Conservation (phyloP, 2,797 vertebrate species). For the Pangasius djambal region DNA sequence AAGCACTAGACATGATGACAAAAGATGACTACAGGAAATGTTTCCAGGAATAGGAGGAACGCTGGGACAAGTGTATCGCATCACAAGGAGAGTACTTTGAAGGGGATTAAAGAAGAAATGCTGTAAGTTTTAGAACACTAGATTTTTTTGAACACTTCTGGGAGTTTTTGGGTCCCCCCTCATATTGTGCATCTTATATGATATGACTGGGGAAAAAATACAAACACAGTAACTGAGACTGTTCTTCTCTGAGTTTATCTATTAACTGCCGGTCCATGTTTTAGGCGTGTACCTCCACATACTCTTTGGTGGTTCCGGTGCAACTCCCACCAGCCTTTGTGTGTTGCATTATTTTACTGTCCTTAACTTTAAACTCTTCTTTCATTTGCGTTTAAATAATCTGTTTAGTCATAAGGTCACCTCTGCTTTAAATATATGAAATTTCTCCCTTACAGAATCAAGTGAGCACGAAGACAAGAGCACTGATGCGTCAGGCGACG, state of each 20-base stretch:
- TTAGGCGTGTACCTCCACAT: not conserved
- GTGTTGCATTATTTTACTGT: not conserved
- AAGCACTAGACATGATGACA: too few relatives aligned
- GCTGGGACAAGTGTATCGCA: too few relatives aligned
- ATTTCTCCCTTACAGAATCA: constrained; percentile 80
- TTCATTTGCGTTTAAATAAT: not conserved
- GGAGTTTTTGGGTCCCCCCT: too few relatives aligned
- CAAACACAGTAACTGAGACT: not conserved
- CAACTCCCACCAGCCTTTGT: not conserved
- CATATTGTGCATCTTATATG: not conserved
- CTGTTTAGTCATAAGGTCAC: constrained; percentile 12
- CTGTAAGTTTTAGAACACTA: too few relatives aligned
- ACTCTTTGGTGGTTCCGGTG: not conserved
- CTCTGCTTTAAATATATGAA: constrained; percentile 14
- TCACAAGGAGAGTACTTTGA: too few relatives aligned
- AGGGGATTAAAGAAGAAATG: too few relatives aligned
- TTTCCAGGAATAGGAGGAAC: too few relatives aligned
- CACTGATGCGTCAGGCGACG: constrained; percentile 89
- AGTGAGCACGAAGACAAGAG: constrained; percentile 98
- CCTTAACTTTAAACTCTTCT: not conserved
- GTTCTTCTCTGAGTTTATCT: not conserved
- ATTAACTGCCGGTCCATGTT: not conserved
- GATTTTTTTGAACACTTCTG: too few relatives aligned
- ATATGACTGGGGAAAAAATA: not conserved
- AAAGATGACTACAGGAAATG: too few relatives aligned